Base-by-base conservation (phyloP, 2,113 vertebrate species). In the Cromileptes altivelis region DNA sequence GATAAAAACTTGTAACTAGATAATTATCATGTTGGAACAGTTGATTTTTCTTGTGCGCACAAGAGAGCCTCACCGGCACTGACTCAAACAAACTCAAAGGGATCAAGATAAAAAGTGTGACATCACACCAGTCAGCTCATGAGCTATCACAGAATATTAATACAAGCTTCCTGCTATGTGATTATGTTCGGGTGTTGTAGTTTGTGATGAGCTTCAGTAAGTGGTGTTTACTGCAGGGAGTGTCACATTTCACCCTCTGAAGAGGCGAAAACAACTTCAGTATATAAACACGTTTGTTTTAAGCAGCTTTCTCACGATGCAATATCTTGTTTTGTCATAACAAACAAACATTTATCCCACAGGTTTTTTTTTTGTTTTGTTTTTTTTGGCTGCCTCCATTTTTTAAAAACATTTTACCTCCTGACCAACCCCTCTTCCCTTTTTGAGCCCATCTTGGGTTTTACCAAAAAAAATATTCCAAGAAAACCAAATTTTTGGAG, bases 321-420 rank as follows among this genome's bases (percentile, higher is more conserved):
- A 55, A 19, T 47, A 37, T 63, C 74, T 69, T 78, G 25, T 80
- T 88, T 37, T 81, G 70, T 85, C 75, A 67, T 85, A 82, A 90
- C 61, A 49, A 64, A 19, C 67, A 27, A 64, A 7, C 55, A 70
- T 90, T 84, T 80, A 76, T 86, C 78, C 89, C 79, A 42, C 84
- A 90, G 84, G 85, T 70, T 75, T 71, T 40, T 60, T 49, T 18
- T 67, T 47, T 17, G 15, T 17, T 6, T 50, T 17, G 4, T 15
- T 60, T 42, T 63, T 81, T 23, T 30, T 40, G 25, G 45, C n/a
- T 1, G 4, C 23, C 45, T 53, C 52, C 53, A 57, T 64, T 80
- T 70, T 84, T 78, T 15, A 23, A 3, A 68, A 67, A 27, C 30
- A 57, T 58, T 27, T 30, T 37, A 53, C 45, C 65, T 30, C 27